Evolutionary conservation across 2,888 invertebrate species (phyloP).

Genomic region (Metalampra italica): DNA sequence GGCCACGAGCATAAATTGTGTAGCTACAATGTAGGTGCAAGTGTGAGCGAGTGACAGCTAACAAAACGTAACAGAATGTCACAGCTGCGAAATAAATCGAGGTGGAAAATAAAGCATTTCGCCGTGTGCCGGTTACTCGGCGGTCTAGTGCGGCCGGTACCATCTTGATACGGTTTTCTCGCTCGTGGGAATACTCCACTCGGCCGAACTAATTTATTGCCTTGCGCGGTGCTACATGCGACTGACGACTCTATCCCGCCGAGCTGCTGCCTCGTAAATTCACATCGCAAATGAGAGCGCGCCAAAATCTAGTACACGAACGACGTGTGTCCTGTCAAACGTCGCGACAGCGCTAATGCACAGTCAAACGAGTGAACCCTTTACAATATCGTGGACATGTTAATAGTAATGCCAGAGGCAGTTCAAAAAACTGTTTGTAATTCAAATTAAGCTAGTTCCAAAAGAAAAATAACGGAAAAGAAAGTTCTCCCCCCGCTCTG

Average conservation of each 20-base stretch:
- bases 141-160: conserved; percentile 41
- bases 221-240: conserved; percentile 60
- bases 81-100: conserved; percentile 59
- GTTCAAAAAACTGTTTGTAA: too few species aligned
- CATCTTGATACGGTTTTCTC: conserved; percentile 68
- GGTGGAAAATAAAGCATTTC: conserved; percentile 68
- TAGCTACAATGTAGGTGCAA: conserved; percentile 27
- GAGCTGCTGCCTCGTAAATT: conserved; percentile 48
- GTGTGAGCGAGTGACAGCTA: conserved; percentile 60
- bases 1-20: conserved; percentile 23
- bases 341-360: neutral
- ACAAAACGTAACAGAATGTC: conserved; percentile 70
- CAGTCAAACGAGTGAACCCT: neutral
- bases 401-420: too few species aligned
- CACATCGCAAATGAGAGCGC: conserved; percentile 21
- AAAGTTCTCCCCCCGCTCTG: too few species aligned
- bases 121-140: conserved; percentile 55
- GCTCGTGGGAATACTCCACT: conserved; percentile 70
- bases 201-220: conserved; percentile 67
- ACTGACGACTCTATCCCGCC: conserved; percentile 72
- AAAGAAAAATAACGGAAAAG: too few species aligned
- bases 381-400: too few species aligned
- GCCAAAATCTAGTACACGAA: conserved; percentile 30
- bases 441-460: too few species aligned
- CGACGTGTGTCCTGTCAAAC: conserved; percentile 15